phyloP scores from a whole-genome alignment of 2,113 vertebrate species.

The Trematocara stigmaticum region DNA sequence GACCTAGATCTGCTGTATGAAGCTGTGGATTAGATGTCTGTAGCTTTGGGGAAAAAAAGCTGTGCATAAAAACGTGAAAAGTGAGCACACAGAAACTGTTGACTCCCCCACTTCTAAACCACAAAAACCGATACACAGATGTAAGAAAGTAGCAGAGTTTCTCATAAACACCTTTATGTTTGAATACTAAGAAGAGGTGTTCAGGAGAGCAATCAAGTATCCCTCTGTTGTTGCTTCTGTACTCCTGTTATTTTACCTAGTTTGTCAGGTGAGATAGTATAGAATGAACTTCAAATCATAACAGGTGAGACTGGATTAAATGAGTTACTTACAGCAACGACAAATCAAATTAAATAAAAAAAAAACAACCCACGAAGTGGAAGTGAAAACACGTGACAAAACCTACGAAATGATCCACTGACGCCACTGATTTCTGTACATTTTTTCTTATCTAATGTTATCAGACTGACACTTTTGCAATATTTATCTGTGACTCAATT shows the following conservation, averaged over 20 bases:
- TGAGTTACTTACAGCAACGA: not conserved
- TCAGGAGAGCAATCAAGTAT: not conserved
- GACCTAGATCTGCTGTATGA: not conserved
- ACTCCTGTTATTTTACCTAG: not conserved
- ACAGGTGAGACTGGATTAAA: not conserved
- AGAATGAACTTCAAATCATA: not conserved
- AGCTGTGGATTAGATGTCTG: not conserved
- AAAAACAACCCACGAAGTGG: fast-evolving
- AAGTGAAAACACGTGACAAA: not conserved
- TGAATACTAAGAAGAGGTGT: not conserved
- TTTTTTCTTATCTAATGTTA: not conserved
- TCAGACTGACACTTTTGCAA: not conserved
- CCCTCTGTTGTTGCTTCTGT: not conserved
- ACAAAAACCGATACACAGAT: fast-evolving
- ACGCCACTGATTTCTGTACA: not conserved
- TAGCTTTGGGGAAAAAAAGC: not conserved
- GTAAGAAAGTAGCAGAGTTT: fast-evolving
- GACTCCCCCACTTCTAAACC: not conserved
- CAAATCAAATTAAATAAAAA: not conserved
- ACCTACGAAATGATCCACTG: not conserved
- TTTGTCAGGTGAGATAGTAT: not conserved
- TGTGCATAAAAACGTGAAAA: not conserved
- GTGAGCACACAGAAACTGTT: not conserved
- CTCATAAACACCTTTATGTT: not conserved
- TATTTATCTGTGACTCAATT: fast-evolving